Evolutionary conservation across 2,797 vertebrate genomes (phyloP), one percentile per base, ranked within the genome.

Genomic region (Anableps anableps): DNA sequence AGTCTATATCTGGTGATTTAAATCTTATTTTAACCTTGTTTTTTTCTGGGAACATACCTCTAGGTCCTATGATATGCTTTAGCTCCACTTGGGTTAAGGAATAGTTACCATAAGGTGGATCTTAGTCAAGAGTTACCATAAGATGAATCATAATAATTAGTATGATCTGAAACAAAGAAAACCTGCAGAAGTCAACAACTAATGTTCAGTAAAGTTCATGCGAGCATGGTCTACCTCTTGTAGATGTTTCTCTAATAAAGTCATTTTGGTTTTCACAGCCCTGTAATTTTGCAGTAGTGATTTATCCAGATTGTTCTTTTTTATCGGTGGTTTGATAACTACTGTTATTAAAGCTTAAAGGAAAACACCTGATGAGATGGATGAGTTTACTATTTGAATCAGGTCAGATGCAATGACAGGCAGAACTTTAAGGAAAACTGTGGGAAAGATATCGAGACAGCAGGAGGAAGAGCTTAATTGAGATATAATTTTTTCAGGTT

Each of bases 21-120:
- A 55, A 80, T 64, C 74, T 47, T 11, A 48, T 17, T n/a, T 45
- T 71, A 71, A 45, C 14, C 64, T 41, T 68, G 64, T 34, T 64
- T 62, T 2, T 0, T 21, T 34, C n/a, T 51, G 10, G 45, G 75
- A 74, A 41, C 5, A 41, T 17, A 68, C 76, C 88, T 81, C 50
- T 77, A 73, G 19, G 13, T 83, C 60, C 81, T 75, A 64, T 0
- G 60, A 84, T 80, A 82, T 85, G 86, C 47, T 55, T 70, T 64
- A 53, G 41, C 50, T 29, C 26, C 47, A 83, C 58, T 77, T 72
- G 66, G 38, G 81, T 74, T 41, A 77, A 74, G 68, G 16, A 36
- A 43, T 70, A 31, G 11, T 72, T 75, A 48, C 23, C 60, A 19
- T 34, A 73, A 6, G 58, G 47, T 7, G 0, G 0, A 21, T 72